Percentiles rank a stretch among this genome's conserved stretches.
phyloP scores from a whole-genome alignment of 2,113 vertebrate genomes.

The Amblyornis subalaris region DNA sequence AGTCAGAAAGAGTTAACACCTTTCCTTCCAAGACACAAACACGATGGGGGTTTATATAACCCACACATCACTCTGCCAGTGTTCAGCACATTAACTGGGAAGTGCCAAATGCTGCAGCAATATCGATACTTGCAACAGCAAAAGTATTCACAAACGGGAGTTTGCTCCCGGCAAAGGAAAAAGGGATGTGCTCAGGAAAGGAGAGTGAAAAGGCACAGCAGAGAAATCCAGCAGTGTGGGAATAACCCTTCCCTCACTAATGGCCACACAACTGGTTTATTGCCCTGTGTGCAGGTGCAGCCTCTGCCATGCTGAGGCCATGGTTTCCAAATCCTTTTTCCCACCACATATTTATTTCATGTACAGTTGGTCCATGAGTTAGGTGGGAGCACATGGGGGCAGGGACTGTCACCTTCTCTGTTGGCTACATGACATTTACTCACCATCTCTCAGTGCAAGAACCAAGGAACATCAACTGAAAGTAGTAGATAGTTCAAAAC shows the following conservation, averaged over 20 bases:
- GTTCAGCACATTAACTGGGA: neutral
- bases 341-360: rapidly evolving
- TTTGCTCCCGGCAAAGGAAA: neutral
- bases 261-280: rapidly evolving
- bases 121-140: neutral
- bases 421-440: rapidly evolving
- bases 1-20: conserved; percentile 25
- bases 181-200: rapidly evolving
- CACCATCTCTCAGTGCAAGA: neutral
- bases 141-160: neutral
- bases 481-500: neutral
- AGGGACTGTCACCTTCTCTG: neutral
- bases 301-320: neutral
- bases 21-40: neutral
- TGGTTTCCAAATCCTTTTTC: neutral
- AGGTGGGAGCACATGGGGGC: rapidly evolving
- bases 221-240: neutral
- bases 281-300: rapidly evolving
- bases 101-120: neutral
- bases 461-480: neutral
- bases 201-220: neutral
- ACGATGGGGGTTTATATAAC: neutral
- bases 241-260: neutral
- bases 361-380: neutral
- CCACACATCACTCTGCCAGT: neutral